Evolutionary conservation across 1,140 invertebrate species (phyloP).

Genomic region (Conus ventricosus): DNA sequence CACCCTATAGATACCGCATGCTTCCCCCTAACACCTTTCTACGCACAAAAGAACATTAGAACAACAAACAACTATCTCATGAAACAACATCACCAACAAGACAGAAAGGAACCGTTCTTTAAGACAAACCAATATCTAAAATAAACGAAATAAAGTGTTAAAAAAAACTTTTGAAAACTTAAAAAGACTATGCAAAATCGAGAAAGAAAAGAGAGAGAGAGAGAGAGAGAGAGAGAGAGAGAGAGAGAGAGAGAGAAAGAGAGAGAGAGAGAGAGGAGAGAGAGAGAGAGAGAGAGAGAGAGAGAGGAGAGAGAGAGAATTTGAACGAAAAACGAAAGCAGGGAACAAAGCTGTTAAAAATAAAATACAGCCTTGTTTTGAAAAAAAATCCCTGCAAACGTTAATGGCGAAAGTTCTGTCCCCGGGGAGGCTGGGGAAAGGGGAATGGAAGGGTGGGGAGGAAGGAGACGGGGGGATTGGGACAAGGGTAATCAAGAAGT

Average conservation of each 20-base stretch:
- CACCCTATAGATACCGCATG: too few species aligned
- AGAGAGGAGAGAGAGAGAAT: neutral
- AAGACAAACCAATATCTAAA: neutral
- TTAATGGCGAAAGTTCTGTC: too few species aligned
- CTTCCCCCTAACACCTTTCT: too few species aligned
- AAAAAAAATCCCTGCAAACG: too few species aligned
- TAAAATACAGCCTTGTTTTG: neutral
- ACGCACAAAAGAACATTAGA: too few species aligned
- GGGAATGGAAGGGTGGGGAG: neutral
- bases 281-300: too few species aligned
- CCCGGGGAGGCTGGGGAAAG: neutral
- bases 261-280: neutral
- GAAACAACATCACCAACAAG: too few species aligned
- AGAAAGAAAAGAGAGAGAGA: conserved; percentile 16
- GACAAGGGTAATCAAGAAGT: neutral
- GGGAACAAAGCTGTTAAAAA: neutral
- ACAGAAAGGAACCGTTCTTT: too few species aligned
- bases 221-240: neutral
- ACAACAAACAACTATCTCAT: too few species aligned
- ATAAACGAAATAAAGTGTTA: neutral
- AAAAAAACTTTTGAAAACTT: neutral
- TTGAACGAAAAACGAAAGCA: neutral
- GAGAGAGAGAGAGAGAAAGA: conserved; percentile 2
- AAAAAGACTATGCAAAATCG: neutral
- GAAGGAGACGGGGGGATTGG: neutral